These are phyloP conservation scores for Drosophila paranaensis DNA, from an alignment of 2,888 invertebrate genomes.

Conservation along the genomic window DNA sequence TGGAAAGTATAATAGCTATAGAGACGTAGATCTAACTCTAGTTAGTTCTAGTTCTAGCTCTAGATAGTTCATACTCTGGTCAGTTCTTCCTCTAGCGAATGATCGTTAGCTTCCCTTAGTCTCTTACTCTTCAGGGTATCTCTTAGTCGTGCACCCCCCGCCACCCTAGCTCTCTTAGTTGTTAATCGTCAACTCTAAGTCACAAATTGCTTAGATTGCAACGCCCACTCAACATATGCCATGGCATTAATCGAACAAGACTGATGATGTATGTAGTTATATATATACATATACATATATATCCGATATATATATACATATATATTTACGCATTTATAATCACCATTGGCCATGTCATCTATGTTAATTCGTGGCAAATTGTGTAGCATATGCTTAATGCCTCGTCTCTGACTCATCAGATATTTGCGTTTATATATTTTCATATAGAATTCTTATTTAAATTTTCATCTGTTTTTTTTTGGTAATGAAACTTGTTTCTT, in stretches of 20 bases:
- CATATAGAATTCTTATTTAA: constrained; percentile 18
- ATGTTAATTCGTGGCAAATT: constrained; percentile 48
- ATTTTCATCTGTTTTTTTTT: constrained; percentile 19
- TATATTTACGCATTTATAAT: not conserved
- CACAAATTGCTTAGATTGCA: constrained; percentile 26
- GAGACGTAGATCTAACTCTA: not conserved
- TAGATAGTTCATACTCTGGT: too few species aligned
- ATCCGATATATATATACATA: not conserved
- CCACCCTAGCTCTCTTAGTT: not conserved
- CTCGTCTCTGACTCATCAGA: constrained; percentile 54
- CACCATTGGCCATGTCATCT: constrained; percentile 40
- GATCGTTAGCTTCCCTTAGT: too few species aligned
- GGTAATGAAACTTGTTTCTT: constrained; percentile 48
- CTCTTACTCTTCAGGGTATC: not conserved
- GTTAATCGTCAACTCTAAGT: constrained; percentile 20
- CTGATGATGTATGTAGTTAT: not conserved
- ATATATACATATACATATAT: not conserved
- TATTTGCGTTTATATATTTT: constrained; percentile 13
- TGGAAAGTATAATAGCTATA: not conserved
- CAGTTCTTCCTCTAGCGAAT: too few species aligned
- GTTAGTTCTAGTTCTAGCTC: not conserved
- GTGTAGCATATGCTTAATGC: constrained; percentile 35
- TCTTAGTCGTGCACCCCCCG: not conserved
- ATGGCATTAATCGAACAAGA: constrained; percentile 1
- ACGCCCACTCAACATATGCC: not conserved